Evolutionary conservation across 2,113 vertebrate genomes (phyloP).

Genomic region (Rutilus rutilus): DNA sequence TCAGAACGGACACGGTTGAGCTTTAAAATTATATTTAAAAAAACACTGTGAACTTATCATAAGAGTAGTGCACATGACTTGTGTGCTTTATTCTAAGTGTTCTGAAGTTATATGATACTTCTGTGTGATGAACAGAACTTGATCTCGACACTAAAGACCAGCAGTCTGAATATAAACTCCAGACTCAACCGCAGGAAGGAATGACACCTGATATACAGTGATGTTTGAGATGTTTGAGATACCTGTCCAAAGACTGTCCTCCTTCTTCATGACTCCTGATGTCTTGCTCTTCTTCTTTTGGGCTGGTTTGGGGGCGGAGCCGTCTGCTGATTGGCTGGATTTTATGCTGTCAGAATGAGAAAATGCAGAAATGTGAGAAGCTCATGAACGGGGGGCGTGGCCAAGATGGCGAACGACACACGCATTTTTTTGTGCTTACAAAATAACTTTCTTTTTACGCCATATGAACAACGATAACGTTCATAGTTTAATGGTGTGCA

Average conservation of each 20-base stretch:
- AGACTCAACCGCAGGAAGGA: not conserved
- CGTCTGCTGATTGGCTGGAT: not conserved
- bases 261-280: not conserved
- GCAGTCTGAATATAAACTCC: not conserved
- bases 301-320: no score
- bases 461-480: no score
- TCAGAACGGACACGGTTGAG: no score
- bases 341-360: constrained; percentile 41
- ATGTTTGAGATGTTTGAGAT: not conserved
- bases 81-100: not conserved
- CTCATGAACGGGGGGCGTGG: no score
- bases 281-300: not conserved
- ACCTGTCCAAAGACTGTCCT: not conserved
- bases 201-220: no score
- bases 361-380: not conserved
- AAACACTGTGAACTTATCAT: not conserved
- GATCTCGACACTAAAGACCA: not conserved
- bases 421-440: no score
- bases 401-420: no score
- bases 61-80: not conserved
- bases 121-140: no score
- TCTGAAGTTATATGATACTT: not conserved
- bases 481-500: no score
- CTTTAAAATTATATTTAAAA: not conserved
- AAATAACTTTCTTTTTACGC: no score